Conservation (phyloP, 2,113 vertebrate species). For the Maccullochella peelii region DNA sequence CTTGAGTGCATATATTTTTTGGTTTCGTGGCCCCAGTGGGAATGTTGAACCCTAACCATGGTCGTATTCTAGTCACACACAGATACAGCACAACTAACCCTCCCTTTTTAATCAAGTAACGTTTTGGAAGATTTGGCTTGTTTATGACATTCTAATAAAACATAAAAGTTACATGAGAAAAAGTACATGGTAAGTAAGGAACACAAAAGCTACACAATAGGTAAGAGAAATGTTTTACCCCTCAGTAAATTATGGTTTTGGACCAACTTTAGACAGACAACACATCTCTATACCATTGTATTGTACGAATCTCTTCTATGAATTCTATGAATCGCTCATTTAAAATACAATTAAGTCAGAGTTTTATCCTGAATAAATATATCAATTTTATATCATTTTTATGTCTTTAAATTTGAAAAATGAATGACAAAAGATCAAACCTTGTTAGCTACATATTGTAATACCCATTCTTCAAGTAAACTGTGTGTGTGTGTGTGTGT, state of each 20-base stretch:
- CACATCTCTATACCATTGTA: background rate
- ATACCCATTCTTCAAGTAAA: background rate
- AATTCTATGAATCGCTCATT: background rate
- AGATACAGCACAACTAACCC: background rate
- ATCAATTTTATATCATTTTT: background rate
- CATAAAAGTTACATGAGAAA: background rate
- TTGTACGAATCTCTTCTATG: background rate
- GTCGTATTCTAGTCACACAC: background rate
- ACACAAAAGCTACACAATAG: background rate
- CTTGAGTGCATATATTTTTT: background rate
- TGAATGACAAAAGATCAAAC: background rate
- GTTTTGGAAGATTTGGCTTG: background rate
- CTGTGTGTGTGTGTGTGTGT: slow-evolving; percentile 17
- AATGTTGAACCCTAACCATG: background rate
- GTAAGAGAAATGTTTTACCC: background rate
- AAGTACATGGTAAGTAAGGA: background rate
- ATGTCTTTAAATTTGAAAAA: background rate
- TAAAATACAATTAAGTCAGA: background rate
- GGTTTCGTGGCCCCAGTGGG: background rate
- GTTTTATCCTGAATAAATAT: background rate
- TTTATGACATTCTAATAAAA: background rate
- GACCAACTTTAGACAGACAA: background rate
- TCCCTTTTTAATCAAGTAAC: background rate
- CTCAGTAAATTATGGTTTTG: background rate
- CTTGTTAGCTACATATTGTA: background rate